A percentile compares a stretch with the other conserved stretches of the same genome.
Conservation (phyloP, 2,888 invertebrate genomes). For the Stratiomys singularior region DNA sequence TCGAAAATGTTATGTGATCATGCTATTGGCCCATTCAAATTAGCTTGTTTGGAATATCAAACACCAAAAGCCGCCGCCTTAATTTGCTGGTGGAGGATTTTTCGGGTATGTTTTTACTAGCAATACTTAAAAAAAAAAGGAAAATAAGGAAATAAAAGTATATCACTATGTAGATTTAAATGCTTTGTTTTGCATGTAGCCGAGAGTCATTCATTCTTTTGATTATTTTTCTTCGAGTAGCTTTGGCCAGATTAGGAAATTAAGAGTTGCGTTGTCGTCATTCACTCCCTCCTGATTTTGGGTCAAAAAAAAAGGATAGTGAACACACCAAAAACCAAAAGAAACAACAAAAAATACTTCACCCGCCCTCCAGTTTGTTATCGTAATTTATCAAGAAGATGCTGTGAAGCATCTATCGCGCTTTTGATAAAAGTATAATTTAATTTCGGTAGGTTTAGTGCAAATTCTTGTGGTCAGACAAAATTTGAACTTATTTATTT, state of each 20-base stretch:
- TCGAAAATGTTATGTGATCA: constrained; percentile 46
- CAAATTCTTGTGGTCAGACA: not conserved
- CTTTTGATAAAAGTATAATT: constrained; percentile 3
- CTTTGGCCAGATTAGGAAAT: not conserved
- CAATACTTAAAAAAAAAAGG: no score
- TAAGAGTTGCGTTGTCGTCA: not conserved
- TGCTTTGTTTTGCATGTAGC: constrained; percentile 3
- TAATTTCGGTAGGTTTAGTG: not conserved
- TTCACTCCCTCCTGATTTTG: not conserved
- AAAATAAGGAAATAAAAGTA: not conserved
- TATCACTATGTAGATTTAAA: constrained; percentile 1
- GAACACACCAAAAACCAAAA: not conserved
- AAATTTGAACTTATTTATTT: constrained; percentile 14
- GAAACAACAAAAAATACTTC: constrained; percentile 2
- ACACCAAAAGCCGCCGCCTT: constrained; percentile 36
- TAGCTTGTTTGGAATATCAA: constrained; percentile 45
- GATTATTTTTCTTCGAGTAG: not conserved
- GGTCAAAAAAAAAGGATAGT: not conserved
- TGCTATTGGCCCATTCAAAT: constrained; percentile 52
- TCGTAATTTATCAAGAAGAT: not conserved
- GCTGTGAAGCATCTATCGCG: not conserved
- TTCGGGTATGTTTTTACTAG: not conserved
- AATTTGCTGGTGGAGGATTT: constrained; percentile 10
- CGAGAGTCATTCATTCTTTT: constrained; percentile 5
- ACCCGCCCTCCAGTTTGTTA: not conserved